Evolutionary conservation across 2,888 invertebrate species (phyloP).

Genomic region (Mythimna impura): DNA sequence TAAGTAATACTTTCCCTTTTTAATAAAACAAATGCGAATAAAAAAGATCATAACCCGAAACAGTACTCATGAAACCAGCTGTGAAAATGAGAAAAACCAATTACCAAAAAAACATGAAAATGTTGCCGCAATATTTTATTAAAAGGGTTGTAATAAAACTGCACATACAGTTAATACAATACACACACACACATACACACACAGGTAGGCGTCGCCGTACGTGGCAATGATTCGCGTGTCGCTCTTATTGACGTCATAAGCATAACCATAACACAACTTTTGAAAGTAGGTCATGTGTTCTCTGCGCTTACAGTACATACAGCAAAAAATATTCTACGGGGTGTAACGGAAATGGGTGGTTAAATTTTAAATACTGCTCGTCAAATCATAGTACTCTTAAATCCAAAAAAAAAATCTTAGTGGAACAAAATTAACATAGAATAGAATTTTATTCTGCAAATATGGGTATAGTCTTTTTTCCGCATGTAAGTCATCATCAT

Average conservation of each 20-base stretch:
- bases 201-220: slow-evolving; percentile 26
- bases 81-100: slow-evolving; percentile 40
- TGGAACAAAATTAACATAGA: no score
- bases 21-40: not conserved
- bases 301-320: slow-evolving; percentile 66
- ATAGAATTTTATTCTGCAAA: no score
- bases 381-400: not conserved
- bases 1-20: slow-evolving; percentile 12
- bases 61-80: slow-evolving; percentile 12
- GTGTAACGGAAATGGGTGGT: not conserved
- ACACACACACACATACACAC: no score
- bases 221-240: slow-evolving; percentile 70
- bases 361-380: not conserved
- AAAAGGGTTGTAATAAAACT: slow-evolving; percentile 38
- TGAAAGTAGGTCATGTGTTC: slow-evolving; percentile 86
- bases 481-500: no score
- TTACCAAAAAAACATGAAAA: slow-evolving; percentile 35
- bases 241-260: slow-evolving; percentile 84
- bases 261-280: slow-evolving; percentile 78
- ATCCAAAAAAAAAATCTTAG: not conserved
- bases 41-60: slow-evolving; percentile 13
- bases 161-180: slow-evolving; percentile 42
- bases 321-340: slow-evolving; percentile 71
- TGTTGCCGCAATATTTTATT: slow-evolving; percentile 38
- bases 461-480: no score